Evolutionary conservation across 2,113 vertebrate species (phyloP).

Genomic region (Myxocyprinus asiaticus): DNA sequence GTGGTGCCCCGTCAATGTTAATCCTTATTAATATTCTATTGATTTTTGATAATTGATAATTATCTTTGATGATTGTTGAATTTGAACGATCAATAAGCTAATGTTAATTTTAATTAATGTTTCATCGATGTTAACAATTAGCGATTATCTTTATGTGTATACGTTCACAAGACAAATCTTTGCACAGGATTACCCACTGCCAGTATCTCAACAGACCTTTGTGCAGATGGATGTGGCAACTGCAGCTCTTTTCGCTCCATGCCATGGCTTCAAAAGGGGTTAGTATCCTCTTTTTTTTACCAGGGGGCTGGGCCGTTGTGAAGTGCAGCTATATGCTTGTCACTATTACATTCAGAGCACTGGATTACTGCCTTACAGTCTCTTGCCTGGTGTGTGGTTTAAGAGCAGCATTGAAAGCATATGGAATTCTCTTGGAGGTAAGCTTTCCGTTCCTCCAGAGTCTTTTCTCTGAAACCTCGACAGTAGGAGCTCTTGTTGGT

Average conservation of each 20-base stretch:
- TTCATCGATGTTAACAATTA: no score
- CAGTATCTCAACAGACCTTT: background rate
- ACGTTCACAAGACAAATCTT: background rate
- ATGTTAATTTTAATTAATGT: no score
- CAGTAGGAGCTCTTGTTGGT: background rate
- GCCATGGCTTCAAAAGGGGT: background rate
- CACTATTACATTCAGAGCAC: constrained; percentile 14
- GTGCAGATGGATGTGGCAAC: background rate
- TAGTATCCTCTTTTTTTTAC: background rate
- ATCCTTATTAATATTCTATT: no score
- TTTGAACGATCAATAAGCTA: no score
- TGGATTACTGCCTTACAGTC: background rate
- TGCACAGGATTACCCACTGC: background rate
- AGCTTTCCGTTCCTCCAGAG: background rate
- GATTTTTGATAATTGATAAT: no score
- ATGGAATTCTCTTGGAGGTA: background rate
- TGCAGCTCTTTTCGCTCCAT: background rate
- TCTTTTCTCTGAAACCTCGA: background rate
- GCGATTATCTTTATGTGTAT: background rate
- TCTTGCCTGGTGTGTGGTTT: background rate
- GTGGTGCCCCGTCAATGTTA: no score
- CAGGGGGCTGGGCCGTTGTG: constrained; percentile 12
- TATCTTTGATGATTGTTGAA: no score
- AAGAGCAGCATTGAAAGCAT: background rate
- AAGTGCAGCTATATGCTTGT: constrained; percentile 1